These are phyloP conservation scores for Corythornis leucogaster DNA, from an alignment of 2,797 vertebrate genomes.

Conservation along the genomic window DNA sequence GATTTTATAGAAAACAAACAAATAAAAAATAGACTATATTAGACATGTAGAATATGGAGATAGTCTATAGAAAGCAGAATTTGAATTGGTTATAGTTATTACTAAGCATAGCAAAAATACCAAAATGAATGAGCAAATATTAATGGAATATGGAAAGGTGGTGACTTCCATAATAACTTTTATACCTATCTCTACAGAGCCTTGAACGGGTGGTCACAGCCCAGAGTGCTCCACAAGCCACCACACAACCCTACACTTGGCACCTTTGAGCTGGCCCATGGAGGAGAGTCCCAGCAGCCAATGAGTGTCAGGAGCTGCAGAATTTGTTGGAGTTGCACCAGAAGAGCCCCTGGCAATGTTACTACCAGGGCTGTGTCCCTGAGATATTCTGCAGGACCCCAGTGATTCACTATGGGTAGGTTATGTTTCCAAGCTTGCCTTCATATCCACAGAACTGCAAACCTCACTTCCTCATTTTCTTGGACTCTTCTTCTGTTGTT, in stretches of 20 bases:
- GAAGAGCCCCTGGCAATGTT: neutral
- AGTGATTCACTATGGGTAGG: accelerated
- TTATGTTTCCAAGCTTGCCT: neutral
- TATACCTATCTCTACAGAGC: neutral
- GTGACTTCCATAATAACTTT: neutral
- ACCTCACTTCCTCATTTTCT: neutral
- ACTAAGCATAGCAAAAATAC: neutral
- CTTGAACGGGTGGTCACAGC: neutral
- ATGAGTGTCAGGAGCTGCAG: neutral
- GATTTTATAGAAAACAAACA: neutral
- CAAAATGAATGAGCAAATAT: neutral
- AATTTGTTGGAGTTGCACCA: neutral
- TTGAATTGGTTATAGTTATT: neutral
- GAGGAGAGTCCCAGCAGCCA: neutral
- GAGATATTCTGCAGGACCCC: neutral
- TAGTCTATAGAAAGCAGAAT: neutral
- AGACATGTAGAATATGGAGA: neutral
- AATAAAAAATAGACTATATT: no score
- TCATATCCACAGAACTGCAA: neutral
- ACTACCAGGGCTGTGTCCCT: neutral
- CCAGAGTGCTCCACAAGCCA: accelerated
- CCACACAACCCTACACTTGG: accelerated
- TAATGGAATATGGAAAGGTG: neutral
- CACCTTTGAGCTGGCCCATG: neutral
- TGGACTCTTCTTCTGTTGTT: neutral